Evolutionary conservation across 2,113 vertebrate species (phyloP), one percentile per base, ranked within the genome.

Genomic region (Speoplatyrhinus poulsoni): DNA sequence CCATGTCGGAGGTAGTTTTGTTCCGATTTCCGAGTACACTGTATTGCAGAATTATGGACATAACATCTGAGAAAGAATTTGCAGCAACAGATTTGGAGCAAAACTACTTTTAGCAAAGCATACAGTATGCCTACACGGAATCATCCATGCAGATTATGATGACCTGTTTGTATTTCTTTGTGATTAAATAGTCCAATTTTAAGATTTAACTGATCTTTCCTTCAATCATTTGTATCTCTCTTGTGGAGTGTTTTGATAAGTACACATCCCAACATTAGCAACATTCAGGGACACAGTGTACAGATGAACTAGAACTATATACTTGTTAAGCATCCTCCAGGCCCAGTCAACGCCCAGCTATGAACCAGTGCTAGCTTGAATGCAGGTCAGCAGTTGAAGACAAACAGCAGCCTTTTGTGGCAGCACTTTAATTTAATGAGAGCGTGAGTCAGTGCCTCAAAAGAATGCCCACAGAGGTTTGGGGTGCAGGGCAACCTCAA

Each of bases 361-460:
- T 9, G 17, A 13, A 16, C 9, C 67, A 12, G 32, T 15, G n/a
- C 13, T 54, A 41, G 59, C 60, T 41, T 47, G 52, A 77, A 67
- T 60, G 33, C 64, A 26, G 64, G 47, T 77, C 74, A 75, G 70
- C 19, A 77, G 68, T 36, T 10, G 47, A 75, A 49, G 26, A 46
- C 13, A 26, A 26, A 12, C 11, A 15, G 36, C 3, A 41, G 47
- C 46, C 17, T 41, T 36, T n/a, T 71, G 76, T 41, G 73, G 73
- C 70, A 6, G 62, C n/a, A 0, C 33, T 67, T 70, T 82, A 79
- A 82, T 17, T 70, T 82, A 79, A 82, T 17, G 67, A 79, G 72
- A 60, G 46, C 3, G 65, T 83, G 76, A 79, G 76, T 82, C 76
- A 73, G 62, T 16, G 64, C 50, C 16, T 56, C 48, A 65, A 47